These are phyloP conservation scores for Maccullochella peelii DNA, from an alignment of 2,113 vertebrate species.

Conservation along the genomic window DNA sequence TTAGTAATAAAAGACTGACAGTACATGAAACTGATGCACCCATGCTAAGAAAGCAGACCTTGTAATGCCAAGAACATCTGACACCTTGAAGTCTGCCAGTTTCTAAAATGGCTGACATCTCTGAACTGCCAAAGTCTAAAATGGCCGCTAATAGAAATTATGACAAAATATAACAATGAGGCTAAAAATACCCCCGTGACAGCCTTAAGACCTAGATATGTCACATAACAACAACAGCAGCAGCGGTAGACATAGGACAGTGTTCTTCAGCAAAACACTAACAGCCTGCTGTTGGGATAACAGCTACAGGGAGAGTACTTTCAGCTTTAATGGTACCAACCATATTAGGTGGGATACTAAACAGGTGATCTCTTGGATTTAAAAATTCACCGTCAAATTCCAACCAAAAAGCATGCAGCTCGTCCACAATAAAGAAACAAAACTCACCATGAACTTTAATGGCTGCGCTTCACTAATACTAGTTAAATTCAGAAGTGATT, in stretches of 20 bases:
- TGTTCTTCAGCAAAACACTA: constrained; percentile 46
- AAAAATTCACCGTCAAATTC: too few relatives aligned
- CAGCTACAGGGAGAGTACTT: constrained; percentile 19
- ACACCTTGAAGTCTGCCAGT: constrained; percentile 64
- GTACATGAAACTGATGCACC: constrained; percentile 41
- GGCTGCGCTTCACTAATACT: not conserved
- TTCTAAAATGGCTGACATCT: constrained; percentile 72
- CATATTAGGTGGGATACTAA: not conserved
- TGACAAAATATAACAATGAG: constrained; percentile 48
- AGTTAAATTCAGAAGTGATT: not conserved
- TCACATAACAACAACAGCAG: constrained; percentile 58
- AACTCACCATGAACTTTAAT: not conserved
- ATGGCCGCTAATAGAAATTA: constrained; percentile 65
- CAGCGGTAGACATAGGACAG: constrained; percentile 20
- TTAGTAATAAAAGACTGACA: constrained; percentile 26
- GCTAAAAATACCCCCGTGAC: constrained; percentile 66
- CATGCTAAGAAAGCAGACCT: constrained; percentile 40
- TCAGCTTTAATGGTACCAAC: constrained; percentile 5
- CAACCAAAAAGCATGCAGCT: not conserved
- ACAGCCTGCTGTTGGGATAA: constrained; percentile 33
- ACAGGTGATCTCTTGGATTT: not conserved
- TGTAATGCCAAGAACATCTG: constrained; percentile 62
- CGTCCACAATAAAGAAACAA: not conserved
- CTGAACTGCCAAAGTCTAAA: constrained; percentile 63
- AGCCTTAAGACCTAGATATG: constrained; percentile 76